phyloP scores from a whole-genome alignment of 2,888 invertebrate genomes.

The Peribatodes rhomboidaria region DNA sequence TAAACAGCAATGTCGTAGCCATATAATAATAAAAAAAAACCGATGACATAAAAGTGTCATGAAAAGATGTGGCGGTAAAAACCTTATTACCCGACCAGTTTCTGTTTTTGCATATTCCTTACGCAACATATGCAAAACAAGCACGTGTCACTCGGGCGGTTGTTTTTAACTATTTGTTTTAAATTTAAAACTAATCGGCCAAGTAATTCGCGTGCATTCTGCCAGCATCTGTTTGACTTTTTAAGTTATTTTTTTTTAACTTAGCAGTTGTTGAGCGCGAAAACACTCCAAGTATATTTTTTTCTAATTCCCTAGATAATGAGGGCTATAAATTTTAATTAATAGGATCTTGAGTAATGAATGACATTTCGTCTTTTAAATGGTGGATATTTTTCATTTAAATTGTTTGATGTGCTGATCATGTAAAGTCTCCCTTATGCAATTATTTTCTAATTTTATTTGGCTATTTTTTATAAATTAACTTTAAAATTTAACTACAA shows the following conservation, averaged over 20 bases:
- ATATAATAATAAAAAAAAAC: neutral
- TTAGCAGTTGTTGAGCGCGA: slow-evolving; percentile 41
- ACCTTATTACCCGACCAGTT: slow-evolving; percentile 6
- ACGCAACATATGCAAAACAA: slow-evolving; percentile 34
- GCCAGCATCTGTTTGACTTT: slow-evolving; percentile 45
- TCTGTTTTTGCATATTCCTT: slow-evolving; percentile 20
- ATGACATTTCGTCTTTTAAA: slow-evolving; percentile 30
- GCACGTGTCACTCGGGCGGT: slow-evolving; percentile 51
- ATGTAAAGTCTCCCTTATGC: neutral
- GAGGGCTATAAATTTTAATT: slow-evolving; percentile 31
- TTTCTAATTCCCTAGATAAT: slow-evolving; percentile 30
- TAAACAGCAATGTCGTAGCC: no score
- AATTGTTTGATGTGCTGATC: neutral
- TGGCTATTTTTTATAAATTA: neutral
- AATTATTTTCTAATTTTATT: neutral
- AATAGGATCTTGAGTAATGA: slow-evolving; percentile 26
- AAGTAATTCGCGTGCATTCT: slow-evolving; percentile 39
- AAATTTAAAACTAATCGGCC: slow-evolving; percentile 43
- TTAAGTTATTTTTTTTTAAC: slow-evolving; percentile 26
- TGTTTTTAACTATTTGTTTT: slow-evolving; percentile 44
- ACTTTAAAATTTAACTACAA: no score
- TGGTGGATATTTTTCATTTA: slow-evolving; percentile 15
- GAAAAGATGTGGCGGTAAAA: slow-evolving; percentile 7
- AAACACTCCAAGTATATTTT: slow-evolving; percentile 1
- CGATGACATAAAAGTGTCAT: slow-evolving; percentile 24